Conservation (phyloP, 2,888 invertebrate species). For the Macrosoma leucophasiata region DNA sequence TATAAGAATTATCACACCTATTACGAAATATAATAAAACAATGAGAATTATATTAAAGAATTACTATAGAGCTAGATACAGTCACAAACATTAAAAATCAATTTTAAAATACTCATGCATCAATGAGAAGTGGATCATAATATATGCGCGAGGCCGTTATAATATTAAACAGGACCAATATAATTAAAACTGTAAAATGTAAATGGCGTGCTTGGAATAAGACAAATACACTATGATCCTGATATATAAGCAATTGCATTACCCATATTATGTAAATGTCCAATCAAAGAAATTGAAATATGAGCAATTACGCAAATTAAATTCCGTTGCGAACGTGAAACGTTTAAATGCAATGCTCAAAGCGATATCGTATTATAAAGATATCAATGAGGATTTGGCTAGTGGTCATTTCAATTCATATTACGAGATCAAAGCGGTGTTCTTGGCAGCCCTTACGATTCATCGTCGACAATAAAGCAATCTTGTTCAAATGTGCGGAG, state of each 20-base stretch:
- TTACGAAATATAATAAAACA: no score
- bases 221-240: constrained; percentile 21
- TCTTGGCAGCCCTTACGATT: constrained; percentile 42
- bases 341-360: constrained; percentile 29
- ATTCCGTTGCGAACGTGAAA: constrained; percentile 25
- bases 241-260: constrained; percentile 26
- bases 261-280: constrained; percentile 20
- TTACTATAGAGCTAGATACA: no score
- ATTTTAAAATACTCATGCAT: no score
- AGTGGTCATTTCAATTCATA: constrained; percentile 43
- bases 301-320: constrained; percentile 32
- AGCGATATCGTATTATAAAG: constrained; percentile 36
- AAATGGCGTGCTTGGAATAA: no score
- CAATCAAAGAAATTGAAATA: constrained; percentile 31
- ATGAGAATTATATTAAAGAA: no score
- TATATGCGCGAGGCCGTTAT: no score
- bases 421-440: constrained; percentile 54
- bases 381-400: constrained; percentile 52
- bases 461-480: constrained; percentile 42
- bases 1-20: no score
- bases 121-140: no score
- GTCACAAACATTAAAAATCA: no score
- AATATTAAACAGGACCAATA: no score
- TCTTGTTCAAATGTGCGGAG: no score
- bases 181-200: no score